Conservation (phyloP, 2,797 vertebrate genomes). For the Graptemys geographica region DNA sequence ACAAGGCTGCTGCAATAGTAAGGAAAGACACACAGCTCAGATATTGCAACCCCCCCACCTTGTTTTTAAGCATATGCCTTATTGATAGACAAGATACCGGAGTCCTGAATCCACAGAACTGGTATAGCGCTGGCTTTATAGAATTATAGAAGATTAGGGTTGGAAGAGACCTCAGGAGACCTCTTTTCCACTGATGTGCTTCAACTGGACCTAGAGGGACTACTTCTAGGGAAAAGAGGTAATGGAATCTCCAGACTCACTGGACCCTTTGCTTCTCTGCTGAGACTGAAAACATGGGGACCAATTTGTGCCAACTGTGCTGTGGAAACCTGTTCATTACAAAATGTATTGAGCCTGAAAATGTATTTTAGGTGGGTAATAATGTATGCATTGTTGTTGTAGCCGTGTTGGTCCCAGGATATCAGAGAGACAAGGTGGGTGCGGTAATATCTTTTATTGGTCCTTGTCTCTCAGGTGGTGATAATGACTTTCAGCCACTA, state of each 20-base stretch:
- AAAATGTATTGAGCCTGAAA: background rate
- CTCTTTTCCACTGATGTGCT: background rate
- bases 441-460: background rate
- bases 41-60: background rate
- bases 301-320: background rate
- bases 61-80: constrained; percentile 4
- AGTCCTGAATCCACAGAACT: background rate
- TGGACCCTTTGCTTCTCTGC: background rate
- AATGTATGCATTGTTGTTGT: background rate
- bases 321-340: background rate
- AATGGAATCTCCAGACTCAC: background rate
- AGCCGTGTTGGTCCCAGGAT: background rate
- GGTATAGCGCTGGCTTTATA: background rate
- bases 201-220: background rate
- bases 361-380: background rate
- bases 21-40: background rate
- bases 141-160: too few relatives aligned
- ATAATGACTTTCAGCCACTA: background rate
- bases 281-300: background rate
- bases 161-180: too few relatives aligned
- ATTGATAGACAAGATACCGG: constrained; percentile 14
- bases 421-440: background rate
- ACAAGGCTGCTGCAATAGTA: background rate
- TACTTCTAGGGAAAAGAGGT: background rate
- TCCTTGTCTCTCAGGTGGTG: background rate